Base-by-base conservation (phyloP, 35 echinoderm and acorn worm species). In the Amphiura filiformis region DNA sequence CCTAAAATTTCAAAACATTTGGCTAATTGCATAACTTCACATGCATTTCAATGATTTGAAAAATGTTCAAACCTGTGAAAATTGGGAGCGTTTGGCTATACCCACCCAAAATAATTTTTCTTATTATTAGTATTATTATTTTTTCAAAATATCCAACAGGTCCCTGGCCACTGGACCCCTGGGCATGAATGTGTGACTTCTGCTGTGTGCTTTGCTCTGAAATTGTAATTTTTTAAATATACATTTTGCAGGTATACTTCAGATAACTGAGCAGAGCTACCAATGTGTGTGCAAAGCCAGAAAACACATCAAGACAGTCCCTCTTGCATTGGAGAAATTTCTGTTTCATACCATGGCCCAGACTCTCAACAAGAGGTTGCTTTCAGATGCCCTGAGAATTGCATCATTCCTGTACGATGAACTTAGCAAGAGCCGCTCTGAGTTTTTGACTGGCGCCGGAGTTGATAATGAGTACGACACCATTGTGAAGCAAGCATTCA, bases 381-480 rank as follows among this genome's bases (percentile, higher is more conserved):
- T 93, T 3, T 38, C 84, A 36, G 94, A 96, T 90, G 94, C 91
- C 41, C 32, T 85, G 35, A 65, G 70, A 7, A 89, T 96, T 81
- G 90, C 94, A 22, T 78, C 76, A 22, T 78, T 57, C 42, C 94
- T 96, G 0, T 85, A 87, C n/a, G 34, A 40, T 38, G 76, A 93
- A 38, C 78, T 96, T 13, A 35, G 80, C 17, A 57, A 79, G 36
- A 78, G 81, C n/a, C 64, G 38, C 23, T 28, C 20, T 1, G 37
- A 84, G n/a, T 88, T 88, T 41, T 36, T 89, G 56, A 80, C 31
- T 38, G 81, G 13, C 32, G 76, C 81, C 44, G 47, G 78, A 26
- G 75, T 88, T 39, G 91, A 96, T 42, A 96, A 93, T 87, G 94
- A 96, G 78, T 96, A 52, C 83, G 91, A 96, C 56, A 92, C 90